Percentiles rank a stretch among this genome's conserved stretches.
Conservation (phyloP, 2,113 vertebrate genomes). For the Litocranius walleri region DNA sequence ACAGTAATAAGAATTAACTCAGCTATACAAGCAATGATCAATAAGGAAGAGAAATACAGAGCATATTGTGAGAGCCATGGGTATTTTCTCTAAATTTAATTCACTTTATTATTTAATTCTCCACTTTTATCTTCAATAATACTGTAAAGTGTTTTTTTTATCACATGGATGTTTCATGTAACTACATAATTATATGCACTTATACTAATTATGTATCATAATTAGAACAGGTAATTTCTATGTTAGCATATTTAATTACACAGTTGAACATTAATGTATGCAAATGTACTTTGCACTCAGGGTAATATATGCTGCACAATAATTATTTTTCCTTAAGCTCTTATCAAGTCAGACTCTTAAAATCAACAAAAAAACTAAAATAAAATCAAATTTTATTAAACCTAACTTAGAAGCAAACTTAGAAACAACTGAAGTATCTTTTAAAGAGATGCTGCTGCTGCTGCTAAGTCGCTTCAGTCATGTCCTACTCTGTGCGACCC, state of each 20-base stretch:
- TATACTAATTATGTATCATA: conserved; percentile 52
- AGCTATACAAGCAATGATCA: neutral
- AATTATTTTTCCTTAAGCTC: neutral
- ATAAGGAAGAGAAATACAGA: neutral
- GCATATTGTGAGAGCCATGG: neutral
- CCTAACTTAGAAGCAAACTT: neutral
- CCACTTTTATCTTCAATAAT: conserved; percentile 1
- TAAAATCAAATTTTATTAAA: neutral
- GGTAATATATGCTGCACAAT: neutral
- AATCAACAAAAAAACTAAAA: neutral
- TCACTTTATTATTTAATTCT: neutral
- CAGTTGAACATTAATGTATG: conserved; percentile 14
- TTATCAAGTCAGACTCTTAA: neutral
- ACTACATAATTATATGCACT: conserved; percentile 57
- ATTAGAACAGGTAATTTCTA: conserved; percentile 57
- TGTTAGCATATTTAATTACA: conserved; percentile 47
- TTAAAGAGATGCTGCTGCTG: neutral
- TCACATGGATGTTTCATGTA: conserved; percentile 55
- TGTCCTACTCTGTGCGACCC: too few species aligned
- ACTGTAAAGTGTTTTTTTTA: neutral
- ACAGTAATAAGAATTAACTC: neutral
- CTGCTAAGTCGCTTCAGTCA: too few species aligned
- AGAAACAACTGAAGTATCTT: neutral
- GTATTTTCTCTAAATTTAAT: neutral
- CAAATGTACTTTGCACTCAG: neutral